Base-by-base conservation (phyloP, 2,113 vertebrate genomes). In the Passer montanus region DNA sequence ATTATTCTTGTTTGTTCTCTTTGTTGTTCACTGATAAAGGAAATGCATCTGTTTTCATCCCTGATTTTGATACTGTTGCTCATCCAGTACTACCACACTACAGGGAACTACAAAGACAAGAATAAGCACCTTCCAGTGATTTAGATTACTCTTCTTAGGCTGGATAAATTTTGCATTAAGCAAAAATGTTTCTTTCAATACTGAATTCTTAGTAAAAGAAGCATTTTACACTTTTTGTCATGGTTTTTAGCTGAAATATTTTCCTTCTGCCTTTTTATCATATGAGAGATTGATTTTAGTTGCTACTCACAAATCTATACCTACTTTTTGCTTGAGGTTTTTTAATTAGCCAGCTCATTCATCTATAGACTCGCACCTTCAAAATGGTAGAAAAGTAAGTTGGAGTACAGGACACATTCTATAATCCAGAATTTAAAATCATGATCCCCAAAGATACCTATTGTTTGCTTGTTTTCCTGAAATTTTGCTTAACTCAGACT, bases 381-480 rank as follows among this genome's bases (percentile, higher is more conserved):
- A 87, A 67, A 35, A 67, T 33, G 14, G 9, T 11, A 23, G 20
- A 79, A 87, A 82, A 79, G 68, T 15, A 76, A 16, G 2, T 20
- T 89, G 46, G 7, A 53, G 10, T 26, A 49, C 3, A 50, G 5
- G 12, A 33, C 8, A 22, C 2, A 10, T 39, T 8, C 7, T 67
- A 52, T 10, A 55, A 7, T 33, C 35, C 30, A 59, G 9, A 56
- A 39, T 63, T 68, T 82, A 76, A 68, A 35, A 72, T 68, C 56
- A 50, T 0, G 0, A 21, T 46, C 16, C 11, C 5, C 9, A 79
- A 56, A 50, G 24, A 79, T 46, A 76, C 1, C 7, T 56, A 7
- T 33, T 74, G 10, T n/a, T 59, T 82, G 6, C 11, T 50, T 43
- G 12, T 23, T 15, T 62, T 62, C 22, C 72, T 82, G 35, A 90